Evolutionary conservation across 2,888 invertebrate genomes (phyloP).

Genomic region (Biston betularia): DNA sequence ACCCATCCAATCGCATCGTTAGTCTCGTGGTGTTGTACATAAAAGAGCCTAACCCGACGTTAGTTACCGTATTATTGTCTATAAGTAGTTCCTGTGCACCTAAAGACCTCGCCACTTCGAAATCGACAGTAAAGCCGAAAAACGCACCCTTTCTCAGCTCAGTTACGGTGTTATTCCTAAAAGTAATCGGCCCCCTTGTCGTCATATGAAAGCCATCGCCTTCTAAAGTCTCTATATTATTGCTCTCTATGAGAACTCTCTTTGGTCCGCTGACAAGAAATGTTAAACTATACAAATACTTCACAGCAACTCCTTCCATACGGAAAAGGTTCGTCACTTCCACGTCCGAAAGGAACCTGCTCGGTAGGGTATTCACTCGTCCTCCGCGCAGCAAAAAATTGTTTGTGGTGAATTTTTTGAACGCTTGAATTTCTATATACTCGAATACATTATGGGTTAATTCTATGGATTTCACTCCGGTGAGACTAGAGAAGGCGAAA

Average conservation of each 20-base stretch:
- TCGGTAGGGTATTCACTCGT: constrained; percentile 87
- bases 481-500: constrained; percentile 91
- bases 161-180: constrained; percentile 88
- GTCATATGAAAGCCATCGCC: constrained; percentile 88
- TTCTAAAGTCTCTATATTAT: constrained; percentile 86
- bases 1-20: constrained; percentile 84
- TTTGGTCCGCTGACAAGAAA: constrained; percentile 89
- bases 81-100: constrained; percentile 85
- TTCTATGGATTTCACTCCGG: constrained; percentile 87
- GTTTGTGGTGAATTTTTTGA: constrained; percentile 91
- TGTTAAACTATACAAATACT: constrained; percentile 88
- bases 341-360: constrained; percentile 90
- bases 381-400: constrained; percentile 88
- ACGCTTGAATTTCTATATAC: constrained; percentile 89
- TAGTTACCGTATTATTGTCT: constrained; percentile 87
- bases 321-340: constrained; percentile 89
- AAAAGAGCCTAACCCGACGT: constrained; percentile 85
- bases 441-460: constrained; percentile 87
- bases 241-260: constrained; percentile 87
- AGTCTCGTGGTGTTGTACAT: constrained; percentile 85
- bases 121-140: constrained; percentile 83
- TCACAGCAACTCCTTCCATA: constrained; percentile 88
- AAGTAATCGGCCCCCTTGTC: constrained; percentile 87
- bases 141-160: constrained; percentile 88
- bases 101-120: constrained; percentile 73